Percentiles rank a stretch among this genome's conserved stretches.
These are phyloP conservation scores for Apeira syringaria DNA, from an alignment of 2,888 invertebrate species.

Conservation along the genomic window DNA sequence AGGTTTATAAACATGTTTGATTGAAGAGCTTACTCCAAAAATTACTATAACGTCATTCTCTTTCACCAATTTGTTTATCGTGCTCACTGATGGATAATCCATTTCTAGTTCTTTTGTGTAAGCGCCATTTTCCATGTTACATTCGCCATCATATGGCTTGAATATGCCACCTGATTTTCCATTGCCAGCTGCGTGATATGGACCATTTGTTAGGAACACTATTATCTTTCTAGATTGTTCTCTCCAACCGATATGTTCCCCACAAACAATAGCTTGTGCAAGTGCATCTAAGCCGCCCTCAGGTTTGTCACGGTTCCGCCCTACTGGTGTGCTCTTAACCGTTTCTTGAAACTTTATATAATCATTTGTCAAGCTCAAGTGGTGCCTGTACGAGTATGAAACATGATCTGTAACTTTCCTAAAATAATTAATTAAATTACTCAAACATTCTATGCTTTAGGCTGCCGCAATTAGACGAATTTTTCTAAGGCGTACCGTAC, in stretches of 20 bases:
- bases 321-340: slow-evolving; percentile 57
- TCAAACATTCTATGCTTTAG: no score
- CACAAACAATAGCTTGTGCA: slow-evolving; percentile 88
- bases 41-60: slow-evolving; percentile 52
- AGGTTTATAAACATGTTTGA: slow-evolving; percentile 32
- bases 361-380: slow-evolving; percentile 85
- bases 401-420: slow-evolving; percentile 31
- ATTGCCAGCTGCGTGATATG: slow-evolving; percentile 91
- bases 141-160: slow-evolving; percentile 88
- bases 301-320: slow-evolving; percentile 85
- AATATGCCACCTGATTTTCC: slow-evolving; percentile 88
- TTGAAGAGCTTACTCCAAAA: slow-evolving; percentile 27
- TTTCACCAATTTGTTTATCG: slow-evolving; percentile 77
- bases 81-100: slow-evolving; percentile 92
- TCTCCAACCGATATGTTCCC: slow-evolving; percentile 90
- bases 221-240: slow-evolving; percentile 88
- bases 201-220: slow-evolving; percentile 90
- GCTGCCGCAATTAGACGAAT: no score
- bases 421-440: slow-evolving; percentile 23
- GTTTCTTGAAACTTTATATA: slow-evolving; percentile 63
- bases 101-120: slow-evolving; percentile 83
- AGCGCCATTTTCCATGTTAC: slow-evolving; percentile 80
- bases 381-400: slow-evolving; percentile 90
- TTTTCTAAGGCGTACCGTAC: no score
- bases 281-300: slow-evolving; percentile 95